These are phyloP conservation scores for Amphiduros pacificus DNA, from an alignment of 2,888 invertebrate species.

Conservation along the genomic window DNA sequence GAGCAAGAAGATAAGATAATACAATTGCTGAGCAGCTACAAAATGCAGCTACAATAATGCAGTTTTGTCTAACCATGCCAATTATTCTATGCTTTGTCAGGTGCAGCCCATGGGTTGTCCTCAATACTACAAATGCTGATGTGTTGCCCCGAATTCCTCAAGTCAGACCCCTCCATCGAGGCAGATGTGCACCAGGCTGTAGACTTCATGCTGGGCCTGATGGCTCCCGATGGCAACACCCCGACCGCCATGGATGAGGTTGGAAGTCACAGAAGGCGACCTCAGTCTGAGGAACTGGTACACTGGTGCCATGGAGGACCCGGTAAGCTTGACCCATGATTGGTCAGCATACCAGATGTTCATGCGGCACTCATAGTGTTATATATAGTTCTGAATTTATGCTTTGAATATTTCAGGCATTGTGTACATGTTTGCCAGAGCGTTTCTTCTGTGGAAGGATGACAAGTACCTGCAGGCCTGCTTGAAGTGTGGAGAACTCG, in stretches of 20 bases:
- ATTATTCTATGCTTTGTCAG: no score
- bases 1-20: no score
- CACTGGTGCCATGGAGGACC: constrained; percentile 93
- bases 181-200: constrained; percentile 68
- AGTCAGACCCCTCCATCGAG: constrained; percentile 64
- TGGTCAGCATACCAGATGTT: no score
- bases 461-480: constrained; percentile 73
- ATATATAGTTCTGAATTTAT: no score
- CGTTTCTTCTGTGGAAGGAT: constrained; percentile 75
- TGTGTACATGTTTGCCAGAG: constrained; percentile 79
- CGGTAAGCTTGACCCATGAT: no score
- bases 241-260: constrained; percentile 76
- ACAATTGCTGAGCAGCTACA: no score
- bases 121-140: constrained; percentile 71
- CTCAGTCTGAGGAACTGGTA: constrained; percentile 70
- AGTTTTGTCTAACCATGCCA: no score
- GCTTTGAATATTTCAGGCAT: no score
- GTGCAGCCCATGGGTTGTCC: constrained; percentile 68
- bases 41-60: no score
- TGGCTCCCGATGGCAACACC: constrained; percentile 75
- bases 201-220: constrained; percentile 70
- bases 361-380: no score
- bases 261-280: constrained; percentile 55
- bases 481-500: constrained; percentile 71
- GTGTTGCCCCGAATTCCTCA: constrained; percentile 66